Evolutionary conservation across 2,888 invertebrate species (phyloP).

Genomic region (Dichetophora obliterata): DNA sequence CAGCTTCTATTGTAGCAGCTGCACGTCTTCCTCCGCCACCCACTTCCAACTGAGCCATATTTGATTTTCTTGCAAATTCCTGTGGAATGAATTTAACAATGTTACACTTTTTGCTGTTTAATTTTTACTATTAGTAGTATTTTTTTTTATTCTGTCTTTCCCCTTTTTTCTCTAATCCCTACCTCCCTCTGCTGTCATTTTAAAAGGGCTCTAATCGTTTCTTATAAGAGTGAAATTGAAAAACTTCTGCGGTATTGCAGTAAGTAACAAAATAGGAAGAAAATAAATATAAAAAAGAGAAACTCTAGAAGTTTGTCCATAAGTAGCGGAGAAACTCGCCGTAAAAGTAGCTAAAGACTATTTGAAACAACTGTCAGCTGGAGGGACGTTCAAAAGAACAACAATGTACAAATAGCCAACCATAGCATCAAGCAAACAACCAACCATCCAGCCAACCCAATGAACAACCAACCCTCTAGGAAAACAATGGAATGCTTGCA

Average conservation of each 20-base stretch:
- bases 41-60: not conserved
- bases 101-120: conserved; percentile 10
- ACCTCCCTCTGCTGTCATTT: conserved; percentile 8
- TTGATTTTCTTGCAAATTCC: conserved; percentile 15
- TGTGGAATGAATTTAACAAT: conserved; percentile 1
- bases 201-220: conserved; percentile 64
- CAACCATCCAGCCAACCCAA: not conserved
- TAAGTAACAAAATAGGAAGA: conserved; percentile 40
- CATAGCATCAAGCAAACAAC: not conserved
- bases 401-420: conserved; percentile 27
- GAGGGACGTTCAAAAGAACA: not conserved
- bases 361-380: not conserved
- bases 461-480: not conserved
- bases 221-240: conserved; percentile 68
- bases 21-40: too few relatives aligned
- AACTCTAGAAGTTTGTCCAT: not conserved
- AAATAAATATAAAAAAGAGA: not conserved
- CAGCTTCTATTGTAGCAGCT: too few relatives aligned
- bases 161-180: not conserved
- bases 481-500: not conserved
- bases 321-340: not conserved
- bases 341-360: conserved; percentile 4
- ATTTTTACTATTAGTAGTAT: not conserved
- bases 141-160: not conserved
- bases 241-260: conserved; percentile 66